Evolutionary conservation across 2,113 vertebrate species (phyloP), one percentile per base, ranked within the genome.

Genomic region (Orientallactaga bullata): DNA sequence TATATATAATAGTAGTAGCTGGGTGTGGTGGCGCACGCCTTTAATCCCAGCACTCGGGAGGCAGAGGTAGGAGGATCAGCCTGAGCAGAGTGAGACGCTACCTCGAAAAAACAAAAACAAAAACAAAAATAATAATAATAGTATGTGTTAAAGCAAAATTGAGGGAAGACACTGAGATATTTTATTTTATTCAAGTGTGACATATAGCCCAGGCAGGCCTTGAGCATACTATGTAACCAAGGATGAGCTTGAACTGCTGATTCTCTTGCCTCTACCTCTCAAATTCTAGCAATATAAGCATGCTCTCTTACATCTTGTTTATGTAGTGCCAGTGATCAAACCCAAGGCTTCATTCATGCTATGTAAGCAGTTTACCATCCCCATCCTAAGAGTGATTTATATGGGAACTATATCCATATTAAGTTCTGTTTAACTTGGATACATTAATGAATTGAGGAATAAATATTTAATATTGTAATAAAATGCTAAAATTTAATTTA

Each of bases 381-480:
- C 7, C 42, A n/a, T 6, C 12, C 7, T 84, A 85, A 39, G 28
- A 3, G 24, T 60, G 2, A 12, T 72, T 93, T 92, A 83, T 77
- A 61, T 88, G 42, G 12, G 88, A 83, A 58, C 47, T 76, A 23
- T 47, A 73, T 58, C 15, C 71, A 90, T 66, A 88, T 63, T 85
- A 76, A 55, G 55, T 55, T 55, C 65, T 68, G 60, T 91, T 87
- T 24, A 72, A 73, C 39, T 84, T 32, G 88, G 24, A 88, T 74
- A 42, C 20, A 90, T 4, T 23, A 86, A 51, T 90, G 26, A 28
- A 79, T 39, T 90, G 37, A 10, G 24, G 93, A 73, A 85, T 9
- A 78, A 55, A 42, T 93, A 88, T 93, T 71, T 82, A 90, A 76
- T 55, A 86, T 58, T 74, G 21, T 78, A 94, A 87, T 93, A 28